Evolutionary conservation across 2,797 vertebrate species (phyloP).

Genomic region (Distichodus sexfasciatus): DNA sequence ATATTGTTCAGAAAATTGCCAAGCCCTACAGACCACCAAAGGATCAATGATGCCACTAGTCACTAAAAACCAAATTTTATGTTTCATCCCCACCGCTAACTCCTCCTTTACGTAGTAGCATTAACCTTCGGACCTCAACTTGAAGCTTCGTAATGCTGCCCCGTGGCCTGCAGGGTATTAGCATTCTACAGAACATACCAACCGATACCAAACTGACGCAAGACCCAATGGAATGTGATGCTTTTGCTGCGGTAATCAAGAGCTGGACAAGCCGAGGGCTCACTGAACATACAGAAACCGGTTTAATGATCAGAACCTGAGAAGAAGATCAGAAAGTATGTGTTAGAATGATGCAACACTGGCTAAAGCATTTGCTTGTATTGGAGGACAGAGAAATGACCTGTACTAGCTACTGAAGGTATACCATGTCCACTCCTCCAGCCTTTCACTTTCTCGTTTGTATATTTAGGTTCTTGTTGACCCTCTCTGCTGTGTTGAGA

Average conservation of each 20-base stretch:
- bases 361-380: not conserved
- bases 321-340: not conserved
- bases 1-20: too few relatives aligned
- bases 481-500: too few relatives aligned
- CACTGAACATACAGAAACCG: not conserved
- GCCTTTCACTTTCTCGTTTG: too few relatives aligned
- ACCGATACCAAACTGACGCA: slow-evolving; percentile 73
- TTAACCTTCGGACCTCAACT: slow-evolving; percentile 56
- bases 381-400: too few relatives aligned
- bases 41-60: too few relatives aligned
- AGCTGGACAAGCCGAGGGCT: not conserved
- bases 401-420: too few relatives aligned
- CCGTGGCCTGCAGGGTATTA: slow-evolving; percentile 65
- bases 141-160: slow-evolving; percentile 64
- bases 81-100: too few relatives aligned
- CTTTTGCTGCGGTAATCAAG: slow-evolving; percentile 47
- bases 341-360: not conserved
- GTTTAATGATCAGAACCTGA: not conserved
- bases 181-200: slow-evolving; percentile 68
- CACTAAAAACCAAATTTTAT: too few relatives aligned
- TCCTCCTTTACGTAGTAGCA: slow-evolving; percentile 54
- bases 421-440: too few relatives aligned
- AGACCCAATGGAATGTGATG: slow-evolving; percentile 71
- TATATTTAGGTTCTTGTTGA: too few relatives aligned
- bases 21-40: too few relatives aligned